Evolutionary conservation across 2,888 invertebrate species (phyloP).

Genomic region (Philhelius pedissequus): DNA sequence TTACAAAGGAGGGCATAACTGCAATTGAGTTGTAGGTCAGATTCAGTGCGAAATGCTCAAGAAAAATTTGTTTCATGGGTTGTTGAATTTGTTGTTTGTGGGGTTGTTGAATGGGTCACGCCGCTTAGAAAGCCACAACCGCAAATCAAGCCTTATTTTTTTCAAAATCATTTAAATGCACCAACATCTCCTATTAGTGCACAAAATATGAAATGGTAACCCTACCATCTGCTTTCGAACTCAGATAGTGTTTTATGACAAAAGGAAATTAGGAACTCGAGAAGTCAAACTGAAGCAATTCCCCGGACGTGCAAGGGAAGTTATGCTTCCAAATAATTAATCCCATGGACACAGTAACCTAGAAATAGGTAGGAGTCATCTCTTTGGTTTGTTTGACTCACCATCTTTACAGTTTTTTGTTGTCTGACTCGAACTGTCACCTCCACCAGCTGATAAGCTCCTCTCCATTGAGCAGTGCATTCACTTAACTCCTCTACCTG

Average conservation of each 20-base stretch:
- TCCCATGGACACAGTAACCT: neutral
- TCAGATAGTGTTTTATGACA: neutral
- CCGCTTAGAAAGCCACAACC: no score
- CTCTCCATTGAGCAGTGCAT: slow-evolving; percentile 89
- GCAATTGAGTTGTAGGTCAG: no score
- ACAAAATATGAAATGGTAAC: neutral
- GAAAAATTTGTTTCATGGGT: no score
- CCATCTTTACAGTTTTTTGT: slow-evolving; percentile 86
- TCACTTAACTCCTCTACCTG: slow-evolving; percentile 60
- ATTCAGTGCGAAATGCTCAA: no score
- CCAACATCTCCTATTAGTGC: no score
- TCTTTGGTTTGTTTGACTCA: slow-evolving; percentile 79
- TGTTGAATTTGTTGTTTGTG: no score
- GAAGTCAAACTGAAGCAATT: neutral
- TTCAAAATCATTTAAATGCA: no score
- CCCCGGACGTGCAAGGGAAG: neutral
- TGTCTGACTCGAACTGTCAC: slow-evolving; percentile 83
- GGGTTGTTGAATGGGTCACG: no score
- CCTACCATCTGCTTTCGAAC: neutral
- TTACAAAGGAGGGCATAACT: no score
- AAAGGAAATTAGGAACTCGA: neutral
- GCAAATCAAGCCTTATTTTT: no score
- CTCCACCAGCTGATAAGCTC: slow-evolving; percentile 86
- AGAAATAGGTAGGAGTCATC: neutral
- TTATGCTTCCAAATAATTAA: neutral